Percentiles rank a stretch among this genome's conserved stretches.
These are phyloP conservation scores for Chondrosia reniformis DNA, from an alignment of 37 sponge, comb jelly and placozoan species.

Conservation along the genomic window DNA sequence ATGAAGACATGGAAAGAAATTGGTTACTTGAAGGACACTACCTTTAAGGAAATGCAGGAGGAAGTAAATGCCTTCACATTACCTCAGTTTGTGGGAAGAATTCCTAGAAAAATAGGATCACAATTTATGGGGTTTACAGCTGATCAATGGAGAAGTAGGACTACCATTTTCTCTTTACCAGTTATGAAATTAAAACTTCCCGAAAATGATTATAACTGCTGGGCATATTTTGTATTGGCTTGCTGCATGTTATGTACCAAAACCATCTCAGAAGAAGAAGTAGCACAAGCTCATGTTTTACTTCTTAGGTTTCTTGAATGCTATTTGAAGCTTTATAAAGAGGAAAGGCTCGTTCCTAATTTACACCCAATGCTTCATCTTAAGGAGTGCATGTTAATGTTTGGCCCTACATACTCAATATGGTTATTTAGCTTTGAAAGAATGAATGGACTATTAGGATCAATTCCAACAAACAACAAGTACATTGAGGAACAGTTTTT, in stretches of 20 bases:
- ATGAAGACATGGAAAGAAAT: neutral
- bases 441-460: slow-evolving; percentile 51
- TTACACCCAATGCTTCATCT: slow-evolving; percentile 52
- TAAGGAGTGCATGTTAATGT: slow-evolving; percentile 31
- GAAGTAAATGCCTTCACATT: slow-evolving; percentile 8
- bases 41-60: slow-evolving; percentile 29
- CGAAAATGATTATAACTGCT: slow-evolving; percentile 19
- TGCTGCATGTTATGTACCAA: slow-evolving; percentile 23
- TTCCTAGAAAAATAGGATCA: slow-evolving; percentile 38
- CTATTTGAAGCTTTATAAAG: slow-evolving; percentile 36
- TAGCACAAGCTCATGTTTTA: slow-evolving; percentile 12
- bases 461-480: slow-evolving; percentile 45
- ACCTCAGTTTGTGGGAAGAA: slow-evolving; percentile 35
- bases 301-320: slow-evolving; percentile 29
- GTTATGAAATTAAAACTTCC: slow-evolving; percentile 23
- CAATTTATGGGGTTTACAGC: slow-evolving; percentile 61
- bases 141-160: slow-evolving; percentile 60
- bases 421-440: slow-evolving; percentile 60
- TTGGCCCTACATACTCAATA: slow-evolving; percentile 43
- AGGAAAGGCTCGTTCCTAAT: slow-evolving; percentile 25
- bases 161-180: slow-evolving; percentile 2
- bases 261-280: neutral
- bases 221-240: slow-evolving; percentile 50
- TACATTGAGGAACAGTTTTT: slow-evolving; percentile 39
- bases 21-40: neutral